Base-by-base conservation (phyloP, 2,797 vertebrate genomes). In the Sciaenops ocellatus region DNA sequence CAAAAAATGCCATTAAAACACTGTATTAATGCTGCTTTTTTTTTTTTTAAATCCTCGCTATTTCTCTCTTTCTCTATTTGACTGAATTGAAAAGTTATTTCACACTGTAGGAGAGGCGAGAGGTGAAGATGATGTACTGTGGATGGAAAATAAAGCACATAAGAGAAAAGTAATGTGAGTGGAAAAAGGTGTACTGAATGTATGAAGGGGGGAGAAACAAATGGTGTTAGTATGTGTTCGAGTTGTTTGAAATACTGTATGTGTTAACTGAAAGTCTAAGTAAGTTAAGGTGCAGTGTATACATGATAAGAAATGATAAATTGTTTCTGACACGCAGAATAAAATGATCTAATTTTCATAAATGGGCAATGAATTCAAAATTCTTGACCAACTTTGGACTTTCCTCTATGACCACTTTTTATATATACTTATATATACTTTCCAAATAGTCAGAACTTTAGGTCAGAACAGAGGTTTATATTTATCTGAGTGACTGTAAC, bases 401-500 rank as follows among this genome's bases (percentile, higher is more conserved):
- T 71, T 20, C 18, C 41, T 78, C 26, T 30, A 12, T 46, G 26
- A 48, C 28, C 61, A 11, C 34, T 56, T 68, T 42, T 61, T 76
- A n/a, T n/a, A n/a, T n/a, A n/a, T n/a, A n/a, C n/a, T n/a, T n/a
- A n/a, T n/a, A n/a, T n/a, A n/a, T n/a, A n/a, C n/a, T n/a, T n/a
- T 81, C 73, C 68, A 83, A 72, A 34, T 13, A 18, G 24, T 86
- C 69, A 79, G 22, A 34, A 66, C 20, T 63, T 44, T 74, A 44
- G 8, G 34, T 38, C 34, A 38, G 34, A 38, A 80, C 69, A 78
- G 61, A 41, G 28, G 16, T 69, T 85, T 90, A 83, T 80, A 87
- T 90, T 86, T 85, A 78, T 86, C 75, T 70, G 46, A 62, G 62
- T 84, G 85, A 83, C 72, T 87, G 82, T 90, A 76, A 86, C 46